Evolutionary conservation across 1,140 invertebrate species (phyloP), one percentile per base, ranked within the genome.

Genomic region (Pseudomyrmex flavicornis): DNA sequence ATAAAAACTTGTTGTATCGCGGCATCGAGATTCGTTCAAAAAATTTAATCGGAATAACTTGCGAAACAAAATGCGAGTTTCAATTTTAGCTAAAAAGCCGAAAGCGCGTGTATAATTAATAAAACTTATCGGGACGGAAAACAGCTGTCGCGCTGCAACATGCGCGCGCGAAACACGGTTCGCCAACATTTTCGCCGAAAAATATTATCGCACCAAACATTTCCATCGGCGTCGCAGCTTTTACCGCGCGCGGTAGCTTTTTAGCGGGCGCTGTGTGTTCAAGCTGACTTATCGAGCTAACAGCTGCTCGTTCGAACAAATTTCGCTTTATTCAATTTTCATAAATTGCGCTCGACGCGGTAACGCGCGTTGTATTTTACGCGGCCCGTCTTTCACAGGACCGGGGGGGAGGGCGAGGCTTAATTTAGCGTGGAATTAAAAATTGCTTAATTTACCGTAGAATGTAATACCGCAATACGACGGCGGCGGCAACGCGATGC

Each of bases 241-340:
- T 44, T 52, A 7, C 17, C 20, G 15, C 59, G 7, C 4, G 22
- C 3, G 2, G 17, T 1, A 50, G 20, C 54, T 61, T 70, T 70
- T 68, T 68, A 46, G 20, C 15, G 13, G 35, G 9, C 26, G 20
- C 61, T 80, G 63, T 48, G 13, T 26, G 75, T 65, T 69, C 35
- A 56, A 75, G 5, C 15, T 7, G 9, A 61, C n/a, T 85, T 84
- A 85, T 83, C 62, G 20, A 26, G 22, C 52, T 82, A 83, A 84
- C 54, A 69, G 52, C 46, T 52, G 13, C 17, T 46, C 59, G 69
- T 20, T 0, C 22, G 22, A 83, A 54, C 35, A 35, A 12, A 5
- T 80, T 20, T 70, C n/a, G 10, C 44, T 59, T 69, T 76, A 76
- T 62, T 46, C 56, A 83, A 85, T 54, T 85, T 84, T 85, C 69